phyloP scores from a whole-genome alignment of 1,140 invertebrate genomes.

The Pantala flavescens region DNA sequence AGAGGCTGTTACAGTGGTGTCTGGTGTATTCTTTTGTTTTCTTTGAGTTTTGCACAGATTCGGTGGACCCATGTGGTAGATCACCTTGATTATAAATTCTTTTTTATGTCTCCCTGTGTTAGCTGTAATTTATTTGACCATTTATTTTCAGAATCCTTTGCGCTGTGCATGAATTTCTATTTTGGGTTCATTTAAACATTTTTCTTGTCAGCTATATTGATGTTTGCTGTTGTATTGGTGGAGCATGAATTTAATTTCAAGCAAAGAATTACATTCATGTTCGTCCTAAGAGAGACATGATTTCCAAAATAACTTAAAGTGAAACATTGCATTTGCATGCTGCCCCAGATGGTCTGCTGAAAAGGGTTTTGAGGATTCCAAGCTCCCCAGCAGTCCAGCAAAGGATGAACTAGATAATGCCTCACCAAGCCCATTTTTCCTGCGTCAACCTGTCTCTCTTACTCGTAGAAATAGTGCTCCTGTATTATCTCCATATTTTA shows the following conservation, averaged over 20 bases:
- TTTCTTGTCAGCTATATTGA: too few species aligned
- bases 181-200: too few species aligned
- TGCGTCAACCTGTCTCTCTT: neutral
- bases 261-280: neutral
- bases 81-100: neutral
- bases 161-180: neutral
- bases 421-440: neutral
- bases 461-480: conserved; percentile 5
- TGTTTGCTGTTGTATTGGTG: neutral
- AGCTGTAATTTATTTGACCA: neutral
- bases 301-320: neutral
- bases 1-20: neutral
- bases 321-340: conserved; percentile 6
- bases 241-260: neutral
- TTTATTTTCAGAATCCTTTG: neutral
- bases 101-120: neutral
- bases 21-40: neutral
- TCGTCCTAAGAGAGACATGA: neutral
- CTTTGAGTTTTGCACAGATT: neutral
- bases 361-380: neutral
- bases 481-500: neutral
- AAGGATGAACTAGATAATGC: conserved; percentile 2
- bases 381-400: neutral
- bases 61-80: neutral
- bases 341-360: conserved; percentile 2